Evolutionary conservation across 2,113 vertebrate genomes (phyloP), one percentile per base, ranked within the genome.

Genomic region (Chloropsis hardwickii): DNA sequence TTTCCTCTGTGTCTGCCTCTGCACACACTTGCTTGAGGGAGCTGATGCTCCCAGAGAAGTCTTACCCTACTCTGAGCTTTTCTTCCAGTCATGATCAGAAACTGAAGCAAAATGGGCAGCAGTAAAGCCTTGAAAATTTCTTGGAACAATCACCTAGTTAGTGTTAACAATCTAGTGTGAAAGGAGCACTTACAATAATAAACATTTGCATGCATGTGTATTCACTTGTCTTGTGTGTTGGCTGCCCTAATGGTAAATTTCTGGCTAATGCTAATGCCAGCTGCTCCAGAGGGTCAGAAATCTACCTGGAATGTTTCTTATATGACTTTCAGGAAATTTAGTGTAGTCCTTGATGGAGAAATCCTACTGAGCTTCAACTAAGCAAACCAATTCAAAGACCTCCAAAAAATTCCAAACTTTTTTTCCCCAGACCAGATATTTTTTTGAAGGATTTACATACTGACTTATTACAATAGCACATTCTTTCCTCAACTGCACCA

Each of bases 391-490:
- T 25, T 12, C 21, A 58, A 84, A 73, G 16, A 50, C 22, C 21
- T 66, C 20, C 2, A 53, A 78, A 86, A 86, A 35, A 44, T 31
- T 56, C 17, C 9, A 48, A 15, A 1, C 0, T 11, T 80, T 48
- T 64, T 42, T 50, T 1, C 1, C 7, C 5, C 35, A 33, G 4
- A 71, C 5, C 5, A 67, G 28, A 2, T 39, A 15, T 29, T 44
- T 69, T 3, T 44, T 86, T 42, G 6, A 27, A 78, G 33, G 2
- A 6, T 44, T 84, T 76, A 56, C 6, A n/a, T 14, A 6, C 9
- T 51, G 22, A 16, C 0, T 0, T n/a, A 62, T 44, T 44, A 48
- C 8, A 78, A 44, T 21, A 50, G 8, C 15, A 45, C 0, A 0
- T 39, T 57, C 5, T 76, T 74, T 53, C 28, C 25, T 65, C 42